Conservation (phyloP, 2,113 vertebrate species). For the Zosterops lateralis region DNA sequence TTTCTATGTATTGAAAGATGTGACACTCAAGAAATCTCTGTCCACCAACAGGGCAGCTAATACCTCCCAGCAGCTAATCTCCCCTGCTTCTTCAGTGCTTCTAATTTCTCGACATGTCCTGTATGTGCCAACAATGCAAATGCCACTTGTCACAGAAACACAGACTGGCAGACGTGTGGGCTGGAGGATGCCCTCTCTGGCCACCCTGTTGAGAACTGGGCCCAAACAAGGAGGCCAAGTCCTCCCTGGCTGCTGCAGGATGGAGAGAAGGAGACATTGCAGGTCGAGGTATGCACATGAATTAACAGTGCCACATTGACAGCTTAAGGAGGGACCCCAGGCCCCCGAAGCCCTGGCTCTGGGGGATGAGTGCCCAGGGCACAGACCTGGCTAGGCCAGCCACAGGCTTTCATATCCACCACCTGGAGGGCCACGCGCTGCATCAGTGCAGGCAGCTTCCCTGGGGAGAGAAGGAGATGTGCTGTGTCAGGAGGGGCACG, state of each 20-base stretch:
- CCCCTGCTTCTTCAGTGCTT: neutral
- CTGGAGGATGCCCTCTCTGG: neutral
- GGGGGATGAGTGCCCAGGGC: fast-evolving
- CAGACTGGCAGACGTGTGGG: neutral
- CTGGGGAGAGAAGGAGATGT: neutral
- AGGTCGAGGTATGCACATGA: fast-evolving
- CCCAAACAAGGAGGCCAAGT: neutral
- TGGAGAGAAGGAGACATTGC: fast-evolving
- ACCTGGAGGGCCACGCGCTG: fast-evolving
- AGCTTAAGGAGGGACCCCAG: neutral
- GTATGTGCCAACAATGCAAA: neutral
- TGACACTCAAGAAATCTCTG: neutral
- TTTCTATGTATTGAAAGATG: neutral
- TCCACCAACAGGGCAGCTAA: neutral
- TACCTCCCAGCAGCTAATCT: neutral
- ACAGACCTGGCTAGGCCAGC: neutral
- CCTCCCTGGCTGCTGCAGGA: neutral
- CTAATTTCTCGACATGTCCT: neutral
- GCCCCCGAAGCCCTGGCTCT: neutral
- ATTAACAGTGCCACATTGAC: fast-evolving
- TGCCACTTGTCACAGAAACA: neutral
- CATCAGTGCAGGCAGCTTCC: neutral
- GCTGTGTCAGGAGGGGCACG: slow-evolving; percentile 1
- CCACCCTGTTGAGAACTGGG: neutral
- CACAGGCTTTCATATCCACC: neutral